Base-by-base conservation (phyloP, 2,113 vertebrate genomes). In the Emydura subglobosa region DNA sequence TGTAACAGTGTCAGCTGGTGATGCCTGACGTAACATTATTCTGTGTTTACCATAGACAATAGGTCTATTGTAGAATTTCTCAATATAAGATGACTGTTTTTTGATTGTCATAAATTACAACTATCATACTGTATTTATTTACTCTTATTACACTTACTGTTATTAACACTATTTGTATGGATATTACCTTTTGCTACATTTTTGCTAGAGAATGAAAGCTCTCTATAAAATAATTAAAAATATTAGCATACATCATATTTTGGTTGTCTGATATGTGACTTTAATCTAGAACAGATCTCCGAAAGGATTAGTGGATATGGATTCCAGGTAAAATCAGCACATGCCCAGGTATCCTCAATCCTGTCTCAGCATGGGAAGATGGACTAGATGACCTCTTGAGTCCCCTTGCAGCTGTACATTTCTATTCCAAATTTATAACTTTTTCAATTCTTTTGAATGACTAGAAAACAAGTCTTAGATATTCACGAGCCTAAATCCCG, bases 361-460 rank as follows among this genome's bases (percentile, higher is more conserved):
- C 34, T 68, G 16, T 13, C 16, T 68, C 34, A 68, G 34, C 34
- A 9, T 17, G 4, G 34, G 34, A 12, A 68, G 16, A 68, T 68
- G 17, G 34, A 16, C 7, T n/a, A 68, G 16, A 59, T 68, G 31
- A 34, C 34, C 16, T 68, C 34, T 65, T 65, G 16, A n/a, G 34
- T 68, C 34, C 16, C 61, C 34, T 68, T 61, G 3, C 31, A 68
- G 31, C 7, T 7, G 7, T 68, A n/a, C 61, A 68, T n/a, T 68
- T 68, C 61, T 68, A 9, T 34, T 68, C 61, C 34, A 17, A 50
- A 51, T 59, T n/a, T 17, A 84, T 5, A 11, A 27, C 49, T 84
- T n/a, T 47, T 68, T 95, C 95, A 72, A 93, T 72, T 93, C n/a
- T 86, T 95, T 88, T 76, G 21, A 97, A 89, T 59, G 76, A 21